Conservation (phyloP, 1,140 invertebrate species). For the Trypoxylus dichotomus region DNA sequence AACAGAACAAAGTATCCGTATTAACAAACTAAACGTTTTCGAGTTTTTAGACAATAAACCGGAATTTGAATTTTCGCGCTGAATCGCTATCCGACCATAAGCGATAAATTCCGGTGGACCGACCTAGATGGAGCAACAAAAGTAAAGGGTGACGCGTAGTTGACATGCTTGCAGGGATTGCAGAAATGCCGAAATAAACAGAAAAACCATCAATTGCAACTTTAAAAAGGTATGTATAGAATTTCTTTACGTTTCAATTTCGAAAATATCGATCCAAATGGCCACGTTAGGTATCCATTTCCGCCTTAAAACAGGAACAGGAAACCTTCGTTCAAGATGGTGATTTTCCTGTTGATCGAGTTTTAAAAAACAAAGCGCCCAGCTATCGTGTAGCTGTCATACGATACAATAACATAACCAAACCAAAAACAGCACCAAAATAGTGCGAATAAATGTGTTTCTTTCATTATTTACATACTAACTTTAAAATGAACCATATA, state of each 20-base stretch:
- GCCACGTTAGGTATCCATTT: slow-evolving; percentile 45
- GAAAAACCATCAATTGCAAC: not conserved
- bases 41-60: not conserved
- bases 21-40: not conserved
- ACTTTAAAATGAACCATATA: not conserved
- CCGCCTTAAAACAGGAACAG: slow-evolving; percentile 53
- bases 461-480: too few species aligned
- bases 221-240: not conserved
- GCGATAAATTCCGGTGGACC: not conserved
- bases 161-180: not conserved
- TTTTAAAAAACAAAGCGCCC: slow-evolving; percentile 35
- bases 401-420: slow-evolving; percentile 27
- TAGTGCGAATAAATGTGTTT: not conserved
- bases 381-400: not conserved
- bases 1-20: not conserved
- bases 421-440: slow-evolving; percentile 31
- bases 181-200: slow-evolving; percentile 2
- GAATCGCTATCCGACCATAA: not conserved
- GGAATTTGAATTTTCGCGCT: not conserved
- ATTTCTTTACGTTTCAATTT: slow-evolving; percentile 16
- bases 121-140: slow-evolving; percentile 15
- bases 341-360: slow-evolving; percentile 42
- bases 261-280: slow-evolving; percentile 45
- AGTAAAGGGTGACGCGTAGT: slow-evolving; percentile 10
- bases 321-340: slow-evolving; percentile 50